Percentiles rank a stretch among this genome's conserved stretches.
Evolutionary conservation across 2,797 vertebrate species (phyloP).

Genomic region (Lagocephalus sceleratus): DNA sequence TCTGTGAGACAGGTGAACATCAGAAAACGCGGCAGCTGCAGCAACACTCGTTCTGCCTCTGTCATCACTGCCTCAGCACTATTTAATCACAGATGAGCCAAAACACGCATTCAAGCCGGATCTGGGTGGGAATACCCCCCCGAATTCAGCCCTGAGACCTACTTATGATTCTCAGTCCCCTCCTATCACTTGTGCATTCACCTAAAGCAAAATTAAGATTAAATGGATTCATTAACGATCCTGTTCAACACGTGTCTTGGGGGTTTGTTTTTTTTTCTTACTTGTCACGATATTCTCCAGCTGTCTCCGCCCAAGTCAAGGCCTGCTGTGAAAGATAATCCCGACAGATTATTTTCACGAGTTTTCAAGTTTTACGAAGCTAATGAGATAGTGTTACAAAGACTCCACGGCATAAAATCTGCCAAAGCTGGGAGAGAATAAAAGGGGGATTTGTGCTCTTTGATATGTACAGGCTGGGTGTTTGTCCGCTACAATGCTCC

Average conservation of each 20-base stretch:
- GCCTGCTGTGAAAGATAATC: conserved; percentile 47
- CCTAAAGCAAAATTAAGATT: not conserved
- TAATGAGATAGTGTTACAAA: conserved; percentile 45
- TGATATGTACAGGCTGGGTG: conserved; percentile 7
- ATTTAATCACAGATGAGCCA: conserved; percentile 26
- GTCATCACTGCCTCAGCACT: conserved; percentile 24
- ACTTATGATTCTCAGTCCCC: too few species aligned
- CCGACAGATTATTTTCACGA: conserved; percentile 41
- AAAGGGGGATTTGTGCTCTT: conserved; percentile 7
- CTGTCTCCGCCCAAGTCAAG: conserved; percentile 45
- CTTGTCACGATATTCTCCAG: conserved; percentile 46
- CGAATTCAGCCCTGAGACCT: too few species aligned
- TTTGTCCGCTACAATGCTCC: conserved; percentile 34
- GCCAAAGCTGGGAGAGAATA: conserved; percentile 6
- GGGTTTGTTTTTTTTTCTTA: conserved; percentile 16
- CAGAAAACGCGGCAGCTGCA: conserved; percentile 45
- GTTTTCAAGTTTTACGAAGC: conserved; percentile 61
- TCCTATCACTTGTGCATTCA: too few species aligned
- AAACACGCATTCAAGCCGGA: conserved; percentile 11
- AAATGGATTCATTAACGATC: conserved; percentile 22
- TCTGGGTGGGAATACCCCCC: too few species aligned
- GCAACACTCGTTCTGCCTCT: conserved; percentile 17
- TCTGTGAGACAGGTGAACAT: conserved; percentile 21
- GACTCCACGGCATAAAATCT: conserved; percentile 56
- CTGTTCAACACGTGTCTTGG: conserved; percentile 5